Base-by-base conservation (phyloP, 2,888 invertebrate species). In the Proisotoma minuta region DNA sequence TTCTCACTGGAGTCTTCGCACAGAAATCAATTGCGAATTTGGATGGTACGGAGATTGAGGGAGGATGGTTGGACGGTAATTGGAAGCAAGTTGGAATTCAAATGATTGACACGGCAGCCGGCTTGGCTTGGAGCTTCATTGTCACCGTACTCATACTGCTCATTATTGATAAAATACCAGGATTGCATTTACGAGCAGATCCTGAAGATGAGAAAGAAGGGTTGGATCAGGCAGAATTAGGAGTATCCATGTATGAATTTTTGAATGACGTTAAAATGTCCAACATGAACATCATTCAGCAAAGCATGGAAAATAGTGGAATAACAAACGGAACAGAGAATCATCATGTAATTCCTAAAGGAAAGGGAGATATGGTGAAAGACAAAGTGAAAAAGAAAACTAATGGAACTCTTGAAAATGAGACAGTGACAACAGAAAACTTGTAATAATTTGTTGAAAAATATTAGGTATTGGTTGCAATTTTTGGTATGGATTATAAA, bases 1-100 rank as follows among this genome's bases (percentile, higher is more conserved):
- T 63, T 2, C 18, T 63, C 27, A 63, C 56, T n/a, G 53, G 34
- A 29, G 22, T 71, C 1, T 69, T 71, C 54, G 72, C 70, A 12
- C 70, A 70, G 27, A 70, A 70, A 57, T 60, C 64, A 3, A 64
- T 72, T 12, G 68, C 72, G 10, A 68, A 57, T 0, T 65, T 70
- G 0, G 72, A 72, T 56, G 67, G 69, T 22, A 66, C 64, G 28
- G 43, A 27, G 39, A 72, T 72, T 49, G 60, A 66, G 27, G 72
- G 72, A 1, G 72, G 72, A 3, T 68, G 68, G 67, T 18, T 72
- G 12, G 72, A 72, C 29, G 70, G 70, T 20, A 65, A 72, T 52
- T 72, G 66, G 65, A 57, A 59, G 2, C 72, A 72, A 59, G 59
- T 72, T 24, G 53, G 49, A n/a, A 64, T 63, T 43, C 72, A 72